phyloP scores from a whole-genome alignment of 2,888 invertebrate genomes.

The Bhutanitis thaidina region DNA sequence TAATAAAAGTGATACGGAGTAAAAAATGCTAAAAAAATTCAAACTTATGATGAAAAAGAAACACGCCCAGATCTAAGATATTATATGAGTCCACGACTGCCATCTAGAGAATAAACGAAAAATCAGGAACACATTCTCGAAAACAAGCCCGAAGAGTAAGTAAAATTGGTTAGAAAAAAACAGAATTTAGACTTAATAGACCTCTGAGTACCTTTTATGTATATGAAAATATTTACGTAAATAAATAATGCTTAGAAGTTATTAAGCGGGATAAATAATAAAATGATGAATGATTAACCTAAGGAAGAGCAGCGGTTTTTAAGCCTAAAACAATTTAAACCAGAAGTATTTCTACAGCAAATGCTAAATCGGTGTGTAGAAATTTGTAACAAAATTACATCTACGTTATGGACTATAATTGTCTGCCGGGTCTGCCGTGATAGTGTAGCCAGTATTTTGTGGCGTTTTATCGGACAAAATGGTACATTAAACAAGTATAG shows the following conservation, averaged over 20 bases:
- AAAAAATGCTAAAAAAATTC: neutral
- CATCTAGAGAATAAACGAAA: neutral
- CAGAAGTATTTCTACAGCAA: conserved; percentile 21
- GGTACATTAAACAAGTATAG: conserved; percentile 61
- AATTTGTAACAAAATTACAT: conserved; percentile 20
- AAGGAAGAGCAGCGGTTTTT: conserved; percentile 23
- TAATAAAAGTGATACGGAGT: conserved; percentile 31
- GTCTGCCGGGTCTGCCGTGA: conserved; percentile 73
- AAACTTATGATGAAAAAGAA: neutral
- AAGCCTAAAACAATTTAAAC: conserved; percentile 34
- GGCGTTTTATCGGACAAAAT: conserved; percentile 80
- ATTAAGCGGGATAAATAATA: neutral
- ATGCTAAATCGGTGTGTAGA: conserved; percentile 5
- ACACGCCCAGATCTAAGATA: conserved; percentile 1
- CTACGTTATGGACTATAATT: conserved; percentile 34
- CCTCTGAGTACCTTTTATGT: conserved; percentile 11
- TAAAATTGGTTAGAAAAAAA: conserved; percentile 22
- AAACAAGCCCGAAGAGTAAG: conserved; percentile 20
- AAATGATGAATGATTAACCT: neutral
- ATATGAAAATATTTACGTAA: neutral
- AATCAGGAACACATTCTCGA: neutral
- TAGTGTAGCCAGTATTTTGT: conserved; percentile 71
- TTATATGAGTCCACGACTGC: neutral
- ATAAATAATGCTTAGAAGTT: neutral
- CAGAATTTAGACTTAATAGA: conserved; percentile 35